A percentile compares a stretch with the other conserved stretches of the same genome.
phyloP scores from a whole-genome alignment of 2,113 vertebrate genomes.

The Jaculus jaculus region DNA sequence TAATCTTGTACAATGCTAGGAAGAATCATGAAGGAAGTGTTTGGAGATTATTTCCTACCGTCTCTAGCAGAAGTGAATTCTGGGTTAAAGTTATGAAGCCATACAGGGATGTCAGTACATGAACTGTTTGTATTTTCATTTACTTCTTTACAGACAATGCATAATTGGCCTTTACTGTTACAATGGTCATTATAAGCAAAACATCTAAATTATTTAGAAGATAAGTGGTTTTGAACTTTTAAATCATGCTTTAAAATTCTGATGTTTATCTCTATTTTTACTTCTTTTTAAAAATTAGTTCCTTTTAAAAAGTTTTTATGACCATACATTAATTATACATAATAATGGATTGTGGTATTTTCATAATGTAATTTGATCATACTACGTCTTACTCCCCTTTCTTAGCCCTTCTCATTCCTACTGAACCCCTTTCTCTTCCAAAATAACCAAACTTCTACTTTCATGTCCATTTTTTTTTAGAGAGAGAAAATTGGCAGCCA shows the following conservation, averaged over 20 bases:
- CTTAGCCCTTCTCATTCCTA: too few species aligned
- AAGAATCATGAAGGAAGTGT: background rate
- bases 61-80: background rate
- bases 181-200: background rate
- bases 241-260: background rate
- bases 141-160: background rate
- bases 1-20: background rate
- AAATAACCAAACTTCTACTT: too few species aligned
- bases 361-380: too few species aligned
- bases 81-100: background rate
- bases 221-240: background rate
- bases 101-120: background rate
- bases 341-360: too few species aligned
- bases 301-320: too few species aligned
- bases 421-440: too few species aligned
- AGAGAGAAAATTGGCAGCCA: too few species aligned
- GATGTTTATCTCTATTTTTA: background rate
- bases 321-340: too few species aligned
- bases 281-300: too few species aligned
- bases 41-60: background rate
- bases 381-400: too few species aligned
- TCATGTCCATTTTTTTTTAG: too few species aligned
- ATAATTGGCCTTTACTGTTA: background rate
- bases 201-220: background rate
- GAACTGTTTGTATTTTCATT: slow-evolving; percentile 6